phyloP scores from a whole-genome alignment of 2,888 invertebrate species.

The Eupithecia subfuscata region DNA sequence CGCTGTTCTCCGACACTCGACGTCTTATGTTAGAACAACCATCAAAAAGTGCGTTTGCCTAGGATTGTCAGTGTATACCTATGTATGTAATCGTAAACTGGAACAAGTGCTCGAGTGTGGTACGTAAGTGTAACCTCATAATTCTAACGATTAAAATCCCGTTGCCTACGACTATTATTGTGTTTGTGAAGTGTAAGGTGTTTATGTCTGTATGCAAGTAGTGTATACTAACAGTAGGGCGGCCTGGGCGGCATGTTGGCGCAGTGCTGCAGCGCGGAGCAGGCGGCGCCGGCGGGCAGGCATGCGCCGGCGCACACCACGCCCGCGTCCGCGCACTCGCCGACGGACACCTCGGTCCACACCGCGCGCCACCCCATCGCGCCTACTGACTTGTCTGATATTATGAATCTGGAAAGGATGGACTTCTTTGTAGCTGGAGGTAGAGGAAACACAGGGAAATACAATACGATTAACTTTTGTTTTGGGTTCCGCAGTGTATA shows the following conservation, averaged over 20 bases:
- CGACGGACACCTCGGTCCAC: slow-evolving; percentile 95
- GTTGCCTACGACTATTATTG: neutral
- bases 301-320: slow-evolving; percentile 66
- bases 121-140: neutral
- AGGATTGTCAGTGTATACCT: neutral
- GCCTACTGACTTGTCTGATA: slow-evolving; percentile 97
- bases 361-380: slow-evolving; percentile 96
- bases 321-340: slow-evolving; percentile 53
- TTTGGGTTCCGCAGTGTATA: neutral
- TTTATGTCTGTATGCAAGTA: slow-evolving; percentile 28
- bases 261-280: slow-evolving; percentile 87
- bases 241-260: slow-evolving; percentile 85
- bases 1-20: neutral
- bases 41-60: too few relatives aligned
- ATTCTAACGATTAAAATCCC: neutral
- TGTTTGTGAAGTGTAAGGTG: neutral
- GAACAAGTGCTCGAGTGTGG: neutral
- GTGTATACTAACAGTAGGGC: slow-evolving; percentile 88
- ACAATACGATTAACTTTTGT: neutral
- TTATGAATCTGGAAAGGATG: slow-evolving; percentile 89
- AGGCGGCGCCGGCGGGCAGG: slow-evolving; percentile 72
- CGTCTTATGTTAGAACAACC: neutral
- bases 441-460: neutral
- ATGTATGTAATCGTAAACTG: neutral
- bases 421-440: neutral